Evolutionary conservation across 2,888 invertebrate genomes (phyloP).

Genomic region (Drosophila mimica): DNA sequence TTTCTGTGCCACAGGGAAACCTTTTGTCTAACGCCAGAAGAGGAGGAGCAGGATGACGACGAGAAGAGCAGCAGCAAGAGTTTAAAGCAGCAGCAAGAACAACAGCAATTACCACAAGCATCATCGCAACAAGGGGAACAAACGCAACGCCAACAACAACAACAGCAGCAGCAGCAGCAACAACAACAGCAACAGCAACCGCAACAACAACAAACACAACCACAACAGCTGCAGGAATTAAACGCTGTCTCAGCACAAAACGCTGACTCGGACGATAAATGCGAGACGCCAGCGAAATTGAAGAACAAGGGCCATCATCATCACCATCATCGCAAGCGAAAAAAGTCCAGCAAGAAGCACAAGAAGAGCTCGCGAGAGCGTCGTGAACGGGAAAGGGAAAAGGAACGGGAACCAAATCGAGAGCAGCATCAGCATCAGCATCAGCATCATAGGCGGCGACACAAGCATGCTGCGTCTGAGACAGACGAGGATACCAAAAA

Average conservation of each 20-base stretch:
- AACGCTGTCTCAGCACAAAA: conserved; percentile 37
- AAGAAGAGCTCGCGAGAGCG: conserved; percentile 82
- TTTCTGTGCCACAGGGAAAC: conserved; percentile 85
- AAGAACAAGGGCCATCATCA: conserved; percentile 59
- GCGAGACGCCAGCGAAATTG: conserved; percentile 62
- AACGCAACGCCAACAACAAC: conserved; percentile 19
- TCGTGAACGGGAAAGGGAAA: conserved; percentile 61
- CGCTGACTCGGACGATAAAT: conserved; percentile 43
- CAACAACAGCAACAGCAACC: neutral
- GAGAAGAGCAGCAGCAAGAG: conserved; percentile 46
- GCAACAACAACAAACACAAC: conserved; percentile 19
- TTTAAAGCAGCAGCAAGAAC: conserved; percentile 9
- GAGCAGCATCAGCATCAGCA: conserved; percentile 64
- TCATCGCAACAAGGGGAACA: conserved; percentile 7
- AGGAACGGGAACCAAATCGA: conserved; percentile 30
- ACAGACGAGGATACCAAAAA: conserved; percentile 54
- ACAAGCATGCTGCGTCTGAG: conserved; percentile 78
- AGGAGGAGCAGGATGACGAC: conserved; percentile 74
- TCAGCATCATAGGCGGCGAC: conserved; percentile 76
- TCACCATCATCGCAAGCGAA: conserved; percentile 79
- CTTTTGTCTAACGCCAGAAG: conserved; percentile 84
- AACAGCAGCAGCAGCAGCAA: conserved; percentile 20
- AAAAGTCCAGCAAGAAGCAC: conserved; percentile 81
- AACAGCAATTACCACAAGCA: conserved; percentile 26
- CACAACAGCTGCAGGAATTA: conserved; percentile 34